Evolutionary conservation across 1,140 invertebrate genomes (phyloP).

Genomic region (Ridgeia piscesae): DNA sequence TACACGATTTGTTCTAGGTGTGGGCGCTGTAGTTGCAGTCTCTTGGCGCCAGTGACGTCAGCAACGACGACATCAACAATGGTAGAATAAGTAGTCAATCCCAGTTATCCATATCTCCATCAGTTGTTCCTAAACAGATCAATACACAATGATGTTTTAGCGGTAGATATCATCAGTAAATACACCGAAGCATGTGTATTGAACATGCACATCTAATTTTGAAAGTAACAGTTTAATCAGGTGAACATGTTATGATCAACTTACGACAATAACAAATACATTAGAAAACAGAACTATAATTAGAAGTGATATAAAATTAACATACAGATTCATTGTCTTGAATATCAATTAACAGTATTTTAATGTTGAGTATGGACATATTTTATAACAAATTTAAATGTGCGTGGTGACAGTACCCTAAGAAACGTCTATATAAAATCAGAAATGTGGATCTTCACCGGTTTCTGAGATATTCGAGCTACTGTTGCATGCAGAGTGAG

Average conservation of each 20-base stretch:
- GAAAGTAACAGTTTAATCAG: neutral
- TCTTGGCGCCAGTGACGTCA: neutral
- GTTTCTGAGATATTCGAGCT: too few species aligned
- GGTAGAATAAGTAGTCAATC: neutral
- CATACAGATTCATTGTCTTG: neutral
- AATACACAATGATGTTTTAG: neutral
- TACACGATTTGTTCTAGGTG: neutral
- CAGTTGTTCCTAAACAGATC: neutral
- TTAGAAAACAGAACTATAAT: neutral
- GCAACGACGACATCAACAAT: too few species aligned
- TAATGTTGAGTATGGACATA: too few species aligned
- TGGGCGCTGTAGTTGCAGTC: too few species aligned
- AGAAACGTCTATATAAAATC: too few species aligned
- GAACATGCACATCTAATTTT: neutral
- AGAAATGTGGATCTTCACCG: too few species aligned
- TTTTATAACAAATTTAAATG: too few species aligned
- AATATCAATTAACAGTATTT: too few species aligned
- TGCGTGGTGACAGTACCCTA: too few species aligned
- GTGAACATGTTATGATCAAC: neutral
- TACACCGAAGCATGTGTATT: neutral
- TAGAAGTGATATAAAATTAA: neutral
- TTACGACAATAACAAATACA: neutral
- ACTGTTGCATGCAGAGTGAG: too few species aligned
- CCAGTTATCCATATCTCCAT: neutral
- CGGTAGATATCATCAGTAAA: neutral